Conservation (phyloP, 2,113 vertebrate species). For the Holacanthus passer region DNA sequence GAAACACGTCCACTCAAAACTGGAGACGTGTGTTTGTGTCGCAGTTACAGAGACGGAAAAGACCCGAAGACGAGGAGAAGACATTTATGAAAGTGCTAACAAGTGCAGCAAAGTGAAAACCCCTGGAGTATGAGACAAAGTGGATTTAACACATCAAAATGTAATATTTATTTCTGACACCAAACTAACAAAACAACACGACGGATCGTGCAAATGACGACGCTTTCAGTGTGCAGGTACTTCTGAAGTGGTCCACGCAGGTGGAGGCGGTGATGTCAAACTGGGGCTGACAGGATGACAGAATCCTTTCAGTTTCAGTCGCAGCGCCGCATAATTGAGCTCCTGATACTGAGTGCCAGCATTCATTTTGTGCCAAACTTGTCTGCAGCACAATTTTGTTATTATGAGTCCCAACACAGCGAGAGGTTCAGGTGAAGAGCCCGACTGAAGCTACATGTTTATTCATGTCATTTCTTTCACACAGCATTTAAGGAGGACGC, state of each 20-base stretch:
- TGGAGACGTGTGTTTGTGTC: background rate
- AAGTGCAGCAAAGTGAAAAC: background rate
- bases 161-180: constrained; percentile 8
- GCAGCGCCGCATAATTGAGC: constrained; percentile 39
- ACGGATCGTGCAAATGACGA: background rate
- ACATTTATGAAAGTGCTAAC: background rate
- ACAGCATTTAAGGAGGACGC: background rate
- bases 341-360: constrained; percentile 30
- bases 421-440: constrained; percentile 22
- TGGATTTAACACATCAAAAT: background rate
- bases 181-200: constrained; percentile 9
- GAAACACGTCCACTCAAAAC: background rate
- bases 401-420: background rate
- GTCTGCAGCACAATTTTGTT: background rate
- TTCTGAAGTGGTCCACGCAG: constrained; percentile 22
- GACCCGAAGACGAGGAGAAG: background rate
- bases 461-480: background rate
- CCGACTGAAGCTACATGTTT: constrained; percentile 7
- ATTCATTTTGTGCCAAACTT: constrained; percentile 1
- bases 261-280: constrained; percentile 40
- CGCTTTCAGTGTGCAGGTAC: constrained; percentile 14
- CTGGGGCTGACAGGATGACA: constrained; percentile 44
- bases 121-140: background rate
- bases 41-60: background rate
- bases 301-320: constrained; percentile 38